phyloP scores from a whole-genome alignment of 2,113 vertebrate species.

The Lathamus discolor region DNA sequence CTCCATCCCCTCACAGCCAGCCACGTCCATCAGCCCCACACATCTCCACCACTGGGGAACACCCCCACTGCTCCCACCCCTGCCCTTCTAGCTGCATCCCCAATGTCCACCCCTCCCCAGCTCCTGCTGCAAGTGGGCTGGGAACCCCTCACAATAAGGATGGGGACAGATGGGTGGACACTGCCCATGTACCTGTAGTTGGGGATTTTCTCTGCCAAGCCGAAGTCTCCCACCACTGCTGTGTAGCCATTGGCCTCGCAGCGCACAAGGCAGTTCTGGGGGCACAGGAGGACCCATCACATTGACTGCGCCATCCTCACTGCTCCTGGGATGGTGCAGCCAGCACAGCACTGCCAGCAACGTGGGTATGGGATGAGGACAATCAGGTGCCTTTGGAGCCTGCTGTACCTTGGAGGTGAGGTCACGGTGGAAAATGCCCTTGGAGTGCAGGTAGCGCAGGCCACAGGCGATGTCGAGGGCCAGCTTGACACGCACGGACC shows the following conservation, averaged over 20 bases:
- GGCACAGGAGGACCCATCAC: neutral
- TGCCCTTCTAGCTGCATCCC: neutral
- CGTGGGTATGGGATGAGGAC: fast-evolving
- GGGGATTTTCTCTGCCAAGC: slow-evolving; percentile 95
- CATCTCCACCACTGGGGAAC: neutral
- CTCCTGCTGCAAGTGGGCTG: neutral
- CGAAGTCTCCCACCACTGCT: slow-evolving; percentile 93
- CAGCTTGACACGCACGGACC: slow-evolving; percentile 82
- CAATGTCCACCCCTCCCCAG: neutral
- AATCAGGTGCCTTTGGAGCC: neutral
- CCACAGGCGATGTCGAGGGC: slow-evolving; percentile 88
- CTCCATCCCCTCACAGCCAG: neutral
- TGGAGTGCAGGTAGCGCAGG: slow-evolving; percentile 91
- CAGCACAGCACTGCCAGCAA: neutral
- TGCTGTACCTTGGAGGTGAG: slow-evolving; percentile 89
- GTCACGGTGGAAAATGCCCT: slow-evolving; percentile 91
- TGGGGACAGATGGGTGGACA: neutral
- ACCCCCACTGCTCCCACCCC: neutral
- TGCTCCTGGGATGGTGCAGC: neutral
- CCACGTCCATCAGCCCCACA: too few relatives aligned
- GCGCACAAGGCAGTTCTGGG: slow-evolving; percentile 92
- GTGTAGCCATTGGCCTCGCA: slow-evolving; percentile 83
- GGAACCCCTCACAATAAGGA: neutral
- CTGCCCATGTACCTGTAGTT: slow-evolving; percentile 81
- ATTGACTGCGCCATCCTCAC: neutral